These are phyloP conservation scores for Tricholauxania praeusta DNA, from an alignment of 2,888 invertebrate genomes.

Conservation along the genomic window DNA sequence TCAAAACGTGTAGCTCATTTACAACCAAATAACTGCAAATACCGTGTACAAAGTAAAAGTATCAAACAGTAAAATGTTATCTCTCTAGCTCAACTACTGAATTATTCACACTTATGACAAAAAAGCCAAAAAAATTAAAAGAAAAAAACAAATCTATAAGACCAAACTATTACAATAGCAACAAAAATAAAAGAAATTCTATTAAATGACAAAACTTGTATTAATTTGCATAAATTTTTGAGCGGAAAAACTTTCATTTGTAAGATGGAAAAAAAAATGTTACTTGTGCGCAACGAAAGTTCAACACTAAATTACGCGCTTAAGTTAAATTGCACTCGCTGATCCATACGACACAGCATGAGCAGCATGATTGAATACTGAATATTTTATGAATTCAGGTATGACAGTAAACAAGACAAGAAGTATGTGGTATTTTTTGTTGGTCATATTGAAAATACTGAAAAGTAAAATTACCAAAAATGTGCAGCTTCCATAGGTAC, in stretches of 20 bases:
- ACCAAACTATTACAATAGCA: not conserved
- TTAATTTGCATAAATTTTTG: constrained; percentile 25
- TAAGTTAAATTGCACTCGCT: no score
- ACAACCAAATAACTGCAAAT: not conserved
- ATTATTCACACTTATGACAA: constrained; percentile 9
- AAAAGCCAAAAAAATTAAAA: not conserved
- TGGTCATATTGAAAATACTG: no score
- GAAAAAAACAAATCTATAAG: not conserved
- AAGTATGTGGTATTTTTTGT: no score
- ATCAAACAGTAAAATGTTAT: not conserved
- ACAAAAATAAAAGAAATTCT: constrained; percentile 10
- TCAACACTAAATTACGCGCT: no score
- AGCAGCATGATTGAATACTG: no score
- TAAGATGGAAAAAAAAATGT: constrained; percentile 1
- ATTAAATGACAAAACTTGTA: constrained; percentile 20
- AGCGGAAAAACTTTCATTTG: constrained; percentile 7
- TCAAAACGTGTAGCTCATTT: no score
- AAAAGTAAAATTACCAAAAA: no score
- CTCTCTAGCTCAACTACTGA: not conserved
- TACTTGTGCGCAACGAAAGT: not conserved
- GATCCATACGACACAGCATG: no score
- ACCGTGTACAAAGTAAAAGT: constrained; percentile 1
- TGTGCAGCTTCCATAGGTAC: no score
- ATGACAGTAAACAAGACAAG: no score
- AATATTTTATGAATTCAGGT: no score